A percentile compares a stretch with the other conserved stretches of the same genome.
These are phyloP conservation scores for Burhinus bistriatus DNA, from an alignment of 2,113 vertebrate genomes.

Conservation along the genomic window DNA sequence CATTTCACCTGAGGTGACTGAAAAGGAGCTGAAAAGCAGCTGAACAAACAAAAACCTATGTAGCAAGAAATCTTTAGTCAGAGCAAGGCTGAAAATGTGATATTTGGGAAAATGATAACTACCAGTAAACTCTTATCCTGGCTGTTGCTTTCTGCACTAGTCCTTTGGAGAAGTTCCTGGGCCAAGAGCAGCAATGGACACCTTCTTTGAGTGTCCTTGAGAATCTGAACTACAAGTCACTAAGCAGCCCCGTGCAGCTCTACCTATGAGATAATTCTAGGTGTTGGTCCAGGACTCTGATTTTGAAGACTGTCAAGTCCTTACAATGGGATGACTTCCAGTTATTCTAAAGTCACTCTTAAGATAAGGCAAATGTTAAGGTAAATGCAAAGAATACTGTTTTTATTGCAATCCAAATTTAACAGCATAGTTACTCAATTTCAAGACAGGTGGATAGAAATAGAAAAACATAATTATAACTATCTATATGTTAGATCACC, in stretches of 20 bases:
- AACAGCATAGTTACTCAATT: slow-evolving; percentile 56
- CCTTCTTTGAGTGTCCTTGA: background rate
- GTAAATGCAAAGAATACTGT: background rate
- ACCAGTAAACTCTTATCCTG: background rate
- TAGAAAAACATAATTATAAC: slow-evolving; percentile 59
- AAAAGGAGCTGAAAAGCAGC: background rate
- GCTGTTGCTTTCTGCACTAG: background rate
- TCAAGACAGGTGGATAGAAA: slow-evolving; percentile 64
- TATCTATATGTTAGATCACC: slow-evolving; percentile 67
- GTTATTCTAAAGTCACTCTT: background rate
- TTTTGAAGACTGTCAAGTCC: background rate
- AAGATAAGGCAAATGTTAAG: background rate
- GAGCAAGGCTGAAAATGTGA: background rate
- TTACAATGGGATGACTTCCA: background rate
- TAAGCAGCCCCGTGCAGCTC: background rate
- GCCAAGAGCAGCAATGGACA: background rate
- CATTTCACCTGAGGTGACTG: slow-evolving; percentile 21
- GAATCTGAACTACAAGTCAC: background rate
- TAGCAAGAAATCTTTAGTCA: background rate
- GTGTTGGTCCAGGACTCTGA: background rate
- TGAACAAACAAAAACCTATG: background rate
- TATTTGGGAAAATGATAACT: background rate
- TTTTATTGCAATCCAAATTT: slow-evolving; percentile 50
- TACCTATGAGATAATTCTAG: background rate
- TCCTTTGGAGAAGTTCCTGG: background rate